Base-by-base conservation (phyloP, 1,140 invertebrate genomes). In the Meteorus sp. region DNA sequence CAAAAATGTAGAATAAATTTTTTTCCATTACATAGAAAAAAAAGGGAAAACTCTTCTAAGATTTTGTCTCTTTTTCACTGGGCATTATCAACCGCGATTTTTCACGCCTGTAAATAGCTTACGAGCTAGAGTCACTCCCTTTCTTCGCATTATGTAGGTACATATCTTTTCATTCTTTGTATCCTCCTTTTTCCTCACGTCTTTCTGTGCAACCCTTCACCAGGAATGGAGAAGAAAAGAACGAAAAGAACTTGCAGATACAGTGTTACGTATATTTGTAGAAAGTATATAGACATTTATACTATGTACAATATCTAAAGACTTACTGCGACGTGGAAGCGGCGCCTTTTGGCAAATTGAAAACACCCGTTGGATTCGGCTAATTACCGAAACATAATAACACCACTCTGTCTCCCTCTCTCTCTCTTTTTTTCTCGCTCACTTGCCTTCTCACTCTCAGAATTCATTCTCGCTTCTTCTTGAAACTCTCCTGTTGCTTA, bases 371-470 rank as follows among this genome's bases (percentile, higher is more conserved):
- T 65, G 64, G 70, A 73, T 73, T 68, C 65, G 71, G 71, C 70
- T 74, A 76, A 76, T 76, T 76, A 76, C 72, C 69, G 56, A 74
- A 74, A 71, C 69, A 76, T 73, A 76, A 76, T 71, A 63, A 73
- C 62, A 56, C 33, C 62, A 66, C 59, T 71, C 62, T 67, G 13
- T 43, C 54, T 52, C 47, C 37, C n/a, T n/a, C n/a, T n/a, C n/a
- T n/a, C n/a, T n/a, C n/a, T n/a, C n/a, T n/a, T n/a, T n/a, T n/a
- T n/a, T n/a, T 47, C 56, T 43, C 19, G 23, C 51, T 41, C 43
- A 39, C 31, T 35, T 22, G 20, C 44, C 43, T n/a, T 47, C 25
- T 17, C 41, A 33, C 22, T 61, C 56, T 60, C 51, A 63, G 60
- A 61, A 63, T 65, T 63, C 62, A 63, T 61, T 29, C 27, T 29